Conservation (phyloP, 2,113 vertebrate species). For the Salvelinus alpinus region DNA sequence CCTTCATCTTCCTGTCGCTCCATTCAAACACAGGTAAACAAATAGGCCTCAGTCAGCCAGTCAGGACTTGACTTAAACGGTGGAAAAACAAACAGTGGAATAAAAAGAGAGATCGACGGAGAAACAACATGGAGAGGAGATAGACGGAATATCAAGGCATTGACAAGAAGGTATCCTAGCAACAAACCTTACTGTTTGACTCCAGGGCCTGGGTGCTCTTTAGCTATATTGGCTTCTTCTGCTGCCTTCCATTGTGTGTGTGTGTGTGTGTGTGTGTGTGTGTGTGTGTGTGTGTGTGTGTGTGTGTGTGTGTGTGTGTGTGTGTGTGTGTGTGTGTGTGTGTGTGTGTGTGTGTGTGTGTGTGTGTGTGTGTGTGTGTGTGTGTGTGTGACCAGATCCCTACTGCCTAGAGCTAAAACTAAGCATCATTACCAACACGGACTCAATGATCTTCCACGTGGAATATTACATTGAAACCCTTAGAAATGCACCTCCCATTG, state of each 20-base stretch:
- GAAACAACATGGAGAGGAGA: constrained; percentile 25
- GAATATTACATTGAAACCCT: neutral
- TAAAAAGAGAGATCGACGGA: constrained; percentile 1
- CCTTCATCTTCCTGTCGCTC: neutral
- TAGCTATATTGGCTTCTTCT: constrained; percentile 25
- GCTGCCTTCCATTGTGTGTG: constrained; percentile 8
- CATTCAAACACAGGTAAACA: constrained; percentile 8
- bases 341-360: neutral
- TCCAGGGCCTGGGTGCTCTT: constrained; percentile 41
- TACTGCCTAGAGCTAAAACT: neutral
- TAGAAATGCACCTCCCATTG: neutral
- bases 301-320: neutral
- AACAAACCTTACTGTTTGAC: constrained; percentile 55
- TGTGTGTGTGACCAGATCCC: neutral
- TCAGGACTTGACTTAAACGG: constrained; percentile 13
- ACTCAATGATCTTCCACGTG: neutral
- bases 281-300: neutral
- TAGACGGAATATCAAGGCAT: constrained; percentile 50
- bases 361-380: neutral
- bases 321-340: neutral
- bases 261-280: neutral
- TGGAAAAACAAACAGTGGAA: constrained; percentile 38
- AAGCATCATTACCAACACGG: neutral
- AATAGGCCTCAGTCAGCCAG: neutral
- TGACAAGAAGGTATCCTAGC: constrained; percentile 57